Conservation (phyloP, 2,888 invertebrate genomes). For the Bombyx huttoni region DNA sequence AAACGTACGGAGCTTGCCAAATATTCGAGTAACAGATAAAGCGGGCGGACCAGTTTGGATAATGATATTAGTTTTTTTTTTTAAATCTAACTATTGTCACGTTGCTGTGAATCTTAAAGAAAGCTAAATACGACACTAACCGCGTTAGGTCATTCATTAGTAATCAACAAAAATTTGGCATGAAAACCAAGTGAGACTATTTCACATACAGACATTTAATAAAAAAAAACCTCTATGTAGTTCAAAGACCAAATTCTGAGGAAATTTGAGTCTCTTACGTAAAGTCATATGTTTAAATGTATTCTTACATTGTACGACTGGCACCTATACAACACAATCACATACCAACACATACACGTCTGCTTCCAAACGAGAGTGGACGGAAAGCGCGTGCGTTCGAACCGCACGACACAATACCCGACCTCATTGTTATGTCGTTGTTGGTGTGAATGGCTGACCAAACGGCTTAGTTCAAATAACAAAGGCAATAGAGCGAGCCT, state of each 20-base stretch:
- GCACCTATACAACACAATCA: no score
- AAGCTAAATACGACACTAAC: background rate
- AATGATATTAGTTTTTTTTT: conserved; percentile 13
- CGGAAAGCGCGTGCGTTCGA: conserved; percentile 11
- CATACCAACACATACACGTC: background rate
- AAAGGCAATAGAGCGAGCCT: background rate
- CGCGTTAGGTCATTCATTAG: no score
- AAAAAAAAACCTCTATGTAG: no score
- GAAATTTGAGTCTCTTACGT: no score
- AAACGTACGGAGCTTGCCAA: conserved; percentile 17
- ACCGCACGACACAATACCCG: conserved; percentile 11
- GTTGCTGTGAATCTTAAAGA: conserved; percentile 10
- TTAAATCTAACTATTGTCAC: conserved; percentile 5
- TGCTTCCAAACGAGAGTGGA: conserved; percentile 6
- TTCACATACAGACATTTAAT: no score
- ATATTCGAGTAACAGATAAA: conserved; percentile 16
- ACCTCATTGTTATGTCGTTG: conserved; percentile 24
- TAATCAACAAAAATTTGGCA: no score
- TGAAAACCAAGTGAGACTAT: no score
- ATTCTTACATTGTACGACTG: no score
- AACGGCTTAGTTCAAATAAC: conserved; percentile 18
- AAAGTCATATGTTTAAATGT: no score
- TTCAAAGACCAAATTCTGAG: no score
- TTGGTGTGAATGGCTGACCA: conserved; percentile 25
- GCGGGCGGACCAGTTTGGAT: conserved; percentile 16